Evolutionary conservation across 2,797 vertebrate species (phyloP).

Genomic region (Danio choprae): DNA sequence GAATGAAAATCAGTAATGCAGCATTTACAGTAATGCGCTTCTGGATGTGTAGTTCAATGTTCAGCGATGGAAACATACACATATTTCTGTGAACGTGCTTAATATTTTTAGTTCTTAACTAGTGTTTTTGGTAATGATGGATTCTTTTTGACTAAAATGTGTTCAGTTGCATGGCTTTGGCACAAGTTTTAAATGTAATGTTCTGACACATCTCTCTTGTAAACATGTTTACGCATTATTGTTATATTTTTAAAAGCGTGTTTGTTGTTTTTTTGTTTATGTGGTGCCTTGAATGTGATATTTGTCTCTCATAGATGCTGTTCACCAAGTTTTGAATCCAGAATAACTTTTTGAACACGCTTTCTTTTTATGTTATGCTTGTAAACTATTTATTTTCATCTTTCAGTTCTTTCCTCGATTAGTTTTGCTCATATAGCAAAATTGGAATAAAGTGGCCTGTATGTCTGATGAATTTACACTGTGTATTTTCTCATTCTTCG

Average conservation of each 20-base stretch:
- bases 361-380: not conserved
- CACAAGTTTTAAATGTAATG: conserved; percentile 4
- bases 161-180: conserved; percentile 8
- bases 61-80: not conserved
- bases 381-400: not conserved
- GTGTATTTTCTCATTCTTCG: not conserved
- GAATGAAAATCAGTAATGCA: not conserved
- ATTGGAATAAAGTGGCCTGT: conserved; percentile 27
- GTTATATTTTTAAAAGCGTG: not conserved
- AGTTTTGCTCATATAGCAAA: not conserved
- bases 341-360: not conserved
- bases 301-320: not conserved
- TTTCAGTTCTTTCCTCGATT: not conserved
- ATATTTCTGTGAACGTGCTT: not conserved
- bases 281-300: not conserved
- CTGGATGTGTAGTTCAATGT: too few relatives aligned
- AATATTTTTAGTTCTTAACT: not conserved
- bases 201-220: not conserved
- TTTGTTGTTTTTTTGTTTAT: not conserved
- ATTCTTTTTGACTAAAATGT: not conserved
- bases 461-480: not conserved
- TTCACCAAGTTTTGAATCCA: conserved; percentile 8
- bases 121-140: not conserved
- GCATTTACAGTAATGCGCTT: conserved; percentile 4
- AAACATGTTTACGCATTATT: not conserved